Conservation (phyloP, 2,888 invertebrate genomes). For the Heliconius charithonia region DNA sequence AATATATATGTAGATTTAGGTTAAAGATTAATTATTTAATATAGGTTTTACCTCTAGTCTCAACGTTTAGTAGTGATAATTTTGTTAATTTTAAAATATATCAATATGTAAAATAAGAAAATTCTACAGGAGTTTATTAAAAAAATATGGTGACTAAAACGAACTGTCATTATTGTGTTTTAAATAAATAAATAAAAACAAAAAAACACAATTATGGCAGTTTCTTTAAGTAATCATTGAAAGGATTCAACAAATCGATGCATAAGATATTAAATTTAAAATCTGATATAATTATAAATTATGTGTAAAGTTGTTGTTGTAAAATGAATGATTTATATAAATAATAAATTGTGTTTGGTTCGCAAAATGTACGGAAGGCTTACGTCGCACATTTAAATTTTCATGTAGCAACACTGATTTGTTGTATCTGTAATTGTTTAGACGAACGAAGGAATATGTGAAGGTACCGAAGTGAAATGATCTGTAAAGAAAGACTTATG, state of each 20-base stretch:
- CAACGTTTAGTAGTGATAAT: conserved; percentile 73
- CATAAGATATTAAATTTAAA: conserved; percentile 54
- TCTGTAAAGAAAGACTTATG: not conserved
- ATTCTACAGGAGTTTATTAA: conserved; percentile 35
- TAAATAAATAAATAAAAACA: not conserved
- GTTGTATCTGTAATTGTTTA: conserved; percentile 55
- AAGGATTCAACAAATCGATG: conserved; percentile 48
- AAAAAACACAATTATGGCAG: not conserved
- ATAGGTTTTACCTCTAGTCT: conserved; percentile 79
- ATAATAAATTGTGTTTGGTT: conserved; percentile 55
- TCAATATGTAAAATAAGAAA: conserved; percentile 39
- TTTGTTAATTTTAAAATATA: conserved; percentile 60
- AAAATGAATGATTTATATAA: conserved; percentile 47
- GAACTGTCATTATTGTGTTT: not conserved
- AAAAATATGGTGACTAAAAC: not conserved
- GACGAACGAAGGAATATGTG: conserved; percentile 31
- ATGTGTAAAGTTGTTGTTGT: conserved; percentile 54
- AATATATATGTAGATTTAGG: conserved; percentile 52
- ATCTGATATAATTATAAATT: conserved; percentile 51
- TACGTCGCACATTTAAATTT: conserved; percentile 70
- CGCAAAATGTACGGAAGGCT: conserved; percentile 64
- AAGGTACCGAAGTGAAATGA: conserved; percentile 29
- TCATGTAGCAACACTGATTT: conserved; percentile 61
- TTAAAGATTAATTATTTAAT: conserved; percentile 52
- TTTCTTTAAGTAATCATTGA: conserved; percentile 26